Percentiles rank a stretch among this genome's conserved stretches.
These are phyloP conservation scores for Porites lutea DNA, from an alignment of 64 coral and sea anemone genomes.

Conservation along the genomic window DNA sequence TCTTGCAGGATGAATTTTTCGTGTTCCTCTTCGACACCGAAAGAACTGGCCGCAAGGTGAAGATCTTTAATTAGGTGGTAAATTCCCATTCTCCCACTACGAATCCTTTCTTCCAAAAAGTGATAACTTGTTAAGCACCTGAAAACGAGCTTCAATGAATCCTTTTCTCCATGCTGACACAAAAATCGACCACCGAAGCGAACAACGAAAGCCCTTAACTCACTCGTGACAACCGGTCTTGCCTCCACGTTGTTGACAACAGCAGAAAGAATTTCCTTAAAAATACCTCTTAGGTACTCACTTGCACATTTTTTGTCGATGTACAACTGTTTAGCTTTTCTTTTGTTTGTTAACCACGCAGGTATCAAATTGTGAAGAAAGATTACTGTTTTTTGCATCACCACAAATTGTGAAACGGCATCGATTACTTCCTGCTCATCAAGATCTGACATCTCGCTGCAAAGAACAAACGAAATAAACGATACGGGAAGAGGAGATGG, in stretches of 20 bases:
- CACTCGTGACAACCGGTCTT: not conserved
- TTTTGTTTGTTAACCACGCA: not conserved
- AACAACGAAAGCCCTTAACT: not conserved
- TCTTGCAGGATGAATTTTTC: not conserved
- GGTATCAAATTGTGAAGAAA: constrained; percentile 4
- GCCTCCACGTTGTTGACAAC: not conserved
- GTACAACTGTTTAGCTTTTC: not conserved
- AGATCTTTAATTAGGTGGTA: constrained; percentile 2
- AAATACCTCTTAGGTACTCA: not conserved
- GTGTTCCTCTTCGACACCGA: not conserved
- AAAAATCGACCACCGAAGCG: not conserved
- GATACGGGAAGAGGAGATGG: not conserved
- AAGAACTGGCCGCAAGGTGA: not conserved
- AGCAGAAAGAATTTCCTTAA: not conserved
- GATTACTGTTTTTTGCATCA: not conserved
- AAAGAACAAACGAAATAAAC: not conserved
- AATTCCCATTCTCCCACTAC: not conserved
- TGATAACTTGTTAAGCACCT: not conserved
- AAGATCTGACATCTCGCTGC: not conserved
- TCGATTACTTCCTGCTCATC: not conserved
- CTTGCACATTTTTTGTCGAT: not conserved
- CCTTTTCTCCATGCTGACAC: not conserved
- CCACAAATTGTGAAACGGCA: too few relatives aligned
- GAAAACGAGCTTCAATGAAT: not conserved
- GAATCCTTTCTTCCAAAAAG: not conserved